These are phyloP conservation scores for Rana temporaria DNA, from an alignment of 2,113 vertebrate genomes.

Conservation along the genomic window DNA sequence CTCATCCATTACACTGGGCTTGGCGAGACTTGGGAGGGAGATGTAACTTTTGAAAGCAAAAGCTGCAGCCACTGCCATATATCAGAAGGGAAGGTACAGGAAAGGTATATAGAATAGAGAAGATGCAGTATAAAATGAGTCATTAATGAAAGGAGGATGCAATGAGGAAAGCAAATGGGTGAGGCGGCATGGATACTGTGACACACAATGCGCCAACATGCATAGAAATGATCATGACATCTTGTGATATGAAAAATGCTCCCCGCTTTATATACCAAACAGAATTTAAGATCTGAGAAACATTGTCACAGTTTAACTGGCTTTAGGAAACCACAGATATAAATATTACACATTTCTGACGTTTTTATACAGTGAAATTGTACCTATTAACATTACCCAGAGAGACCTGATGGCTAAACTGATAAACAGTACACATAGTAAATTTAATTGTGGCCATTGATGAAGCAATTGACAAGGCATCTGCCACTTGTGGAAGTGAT, in stretches of 20 bases:
- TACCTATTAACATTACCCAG: no score
- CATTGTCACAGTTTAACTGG: neutral
- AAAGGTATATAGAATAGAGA: constrained; percentile 51
- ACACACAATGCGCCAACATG: neutral
- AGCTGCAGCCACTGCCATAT: neutral
- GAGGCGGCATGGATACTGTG: neutral
- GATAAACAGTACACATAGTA: no score
- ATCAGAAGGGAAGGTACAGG: neutral
- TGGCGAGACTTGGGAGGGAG: neutral
- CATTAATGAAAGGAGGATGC: neutral
- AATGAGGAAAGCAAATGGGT: constrained; percentile 22
- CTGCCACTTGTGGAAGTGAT: no score
- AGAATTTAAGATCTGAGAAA: neutral
- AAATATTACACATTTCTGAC: no score
- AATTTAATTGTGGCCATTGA: no score
- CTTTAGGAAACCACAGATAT: neutral
- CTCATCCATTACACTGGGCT: no score
- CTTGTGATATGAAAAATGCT: constrained; percentile 8
- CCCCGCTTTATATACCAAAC: neutral
- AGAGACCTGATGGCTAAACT: no score
- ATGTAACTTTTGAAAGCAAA: neutral
- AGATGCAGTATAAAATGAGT: constrained; percentile 8
- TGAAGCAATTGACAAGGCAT: no score
- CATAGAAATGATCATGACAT: neutral
- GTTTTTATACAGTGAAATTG: no score